Evolutionary conservation across 2,888 invertebrate species (phyloP).

Genomic region (Philaethria dido): DNA sequence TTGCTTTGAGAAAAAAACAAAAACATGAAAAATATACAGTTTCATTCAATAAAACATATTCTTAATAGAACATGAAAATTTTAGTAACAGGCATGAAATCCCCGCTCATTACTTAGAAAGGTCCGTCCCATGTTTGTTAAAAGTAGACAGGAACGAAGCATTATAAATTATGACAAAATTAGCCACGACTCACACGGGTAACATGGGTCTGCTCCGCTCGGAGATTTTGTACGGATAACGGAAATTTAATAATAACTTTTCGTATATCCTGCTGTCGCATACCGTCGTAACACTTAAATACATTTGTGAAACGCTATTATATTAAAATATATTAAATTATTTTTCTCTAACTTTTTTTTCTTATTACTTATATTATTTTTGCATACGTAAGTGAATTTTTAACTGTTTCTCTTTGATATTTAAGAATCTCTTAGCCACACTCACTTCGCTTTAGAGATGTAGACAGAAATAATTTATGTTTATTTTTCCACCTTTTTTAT

Average conservation of each 20-base stretch:
- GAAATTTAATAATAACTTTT: slow-evolving; percentile 45
- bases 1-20: background rate
- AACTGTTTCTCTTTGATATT: too few relatives aligned
- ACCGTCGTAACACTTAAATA: slow-evolving; percentile 22
- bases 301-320: slow-evolving; percentile 13
- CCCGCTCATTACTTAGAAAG: slow-evolving; percentile 39
- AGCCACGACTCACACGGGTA: slow-evolving; percentile 37
- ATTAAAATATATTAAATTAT: background rate
- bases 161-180: slow-evolving; percentile 42
- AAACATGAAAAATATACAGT: background rate
- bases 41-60: slow-evolving; percentile 4
- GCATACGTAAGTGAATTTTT: too few relatives aligned
- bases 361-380: background rate
- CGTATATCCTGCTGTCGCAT: slow-evolving; percentile 29
- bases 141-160: slow-evolving; percentile 38
- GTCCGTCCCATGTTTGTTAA: slow-evolving; percentile 36
- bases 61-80: slow-evolving; percentile 21
- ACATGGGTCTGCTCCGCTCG: slow-evolving; percentile 38
- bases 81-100: slow-evolving; percentile 30
- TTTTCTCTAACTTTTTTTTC: background rate
- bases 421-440: too few relatives aligned
- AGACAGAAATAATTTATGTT: too few relatives aligned
- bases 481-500: too few relatives aligned
- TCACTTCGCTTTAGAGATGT: too few relatives aligned
- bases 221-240: slow-evolving; percentile 43